Evolutionary conservation across 2,888 invertebrate species (phyloP), one percentile per base, ranked within the genome.

Genomic region (Parthenolecanium corni): DNA sequence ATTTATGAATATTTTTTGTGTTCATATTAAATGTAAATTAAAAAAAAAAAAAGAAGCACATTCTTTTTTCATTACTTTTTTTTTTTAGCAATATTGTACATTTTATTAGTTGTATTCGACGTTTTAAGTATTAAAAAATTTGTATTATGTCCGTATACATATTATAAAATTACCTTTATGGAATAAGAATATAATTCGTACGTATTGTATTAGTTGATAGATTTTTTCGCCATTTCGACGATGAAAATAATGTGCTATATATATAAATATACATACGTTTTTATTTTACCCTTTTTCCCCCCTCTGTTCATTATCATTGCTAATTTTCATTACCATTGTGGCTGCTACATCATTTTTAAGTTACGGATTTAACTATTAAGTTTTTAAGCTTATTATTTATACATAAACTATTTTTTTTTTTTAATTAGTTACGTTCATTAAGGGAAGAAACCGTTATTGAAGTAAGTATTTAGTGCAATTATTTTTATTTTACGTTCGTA

Each of bases 401-500:
- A 53, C 53, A n/a, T 56, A 44, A 14, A 56, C 42, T 40, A 44
- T 56, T 40, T 53, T 53, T 42, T 56, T 44, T 31, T 9, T n/a
- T n/a, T n/a, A 42, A 42, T 54, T 56, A 56, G 56, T 56, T 56
- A 56, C 44, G 25, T 56, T 56, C 12, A 42, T 21, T 38, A 53
- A 3, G 40, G 31, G 31, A 9, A 31, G 9, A 31, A 31, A 4
- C 31, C 56, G 23, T 56, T 56, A 23, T 44, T 24, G 24, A 56
- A 6, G 42, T 44, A 56, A 56, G 56, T 56, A 44, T 56, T n/a
- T 56, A 56, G 56, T 56, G 56, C 56, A 56, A 56, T 56, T 56
- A 56, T 56, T 56, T 56, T 56, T 25, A 44, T 42, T 56, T 56
- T 56, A 21, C 16, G 24, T 56, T 56, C 44, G 44, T 56, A 56